Conservation (phyloP, 2,797 vertebrate genomes). For the Characodon lateralis region DNA sequence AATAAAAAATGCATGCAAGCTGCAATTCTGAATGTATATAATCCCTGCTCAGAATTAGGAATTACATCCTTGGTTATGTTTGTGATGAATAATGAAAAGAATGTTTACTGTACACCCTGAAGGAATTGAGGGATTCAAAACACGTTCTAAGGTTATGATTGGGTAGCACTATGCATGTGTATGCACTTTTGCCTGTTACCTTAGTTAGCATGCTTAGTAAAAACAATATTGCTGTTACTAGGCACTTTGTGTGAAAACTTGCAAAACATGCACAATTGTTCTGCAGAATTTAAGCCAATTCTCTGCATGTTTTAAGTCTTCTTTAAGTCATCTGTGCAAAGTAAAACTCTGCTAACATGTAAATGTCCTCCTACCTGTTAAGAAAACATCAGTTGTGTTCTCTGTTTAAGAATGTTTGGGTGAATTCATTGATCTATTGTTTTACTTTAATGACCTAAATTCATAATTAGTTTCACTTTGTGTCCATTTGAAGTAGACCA, state of each 20-base stretch:
- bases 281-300: constrained; percentile 26
- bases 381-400: constrained; percentile 2
- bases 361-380: constrained; percentile 26
- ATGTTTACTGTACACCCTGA: constrained; percentile 57
- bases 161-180: constrained; percentile 34
- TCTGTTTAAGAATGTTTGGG: constrained; percentile 41
- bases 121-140: constrained; percentile 62
- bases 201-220: constrained; percentile 56
- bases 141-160: constrained; percentile 57
- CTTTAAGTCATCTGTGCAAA: background rate
- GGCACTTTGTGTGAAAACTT: constrained; percentile 40
- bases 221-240: constrained; percentile 56
- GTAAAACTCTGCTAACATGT: background rate
- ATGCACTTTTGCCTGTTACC: constrained; percentile 62
- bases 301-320: background rate
- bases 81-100: constrained; percentile 67
- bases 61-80: constrained; percentile 44
- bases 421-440: constrained; percentile 52
- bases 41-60: constrained; percentile 44
- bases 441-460: constrained; percentile 47
- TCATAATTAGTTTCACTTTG: constrained; percentile 45
- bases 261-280: constrained; percentile 32
- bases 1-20: constrained; percentile 13
- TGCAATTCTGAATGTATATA: constrained; percentile 27
- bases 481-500: constrained; percentile 59